These are phyloP conservation scores for Stichodactyla mertensii DNA, from an alignment of 64 coral and sea anemone genomes.

Conservation along the genomic window DNA sequence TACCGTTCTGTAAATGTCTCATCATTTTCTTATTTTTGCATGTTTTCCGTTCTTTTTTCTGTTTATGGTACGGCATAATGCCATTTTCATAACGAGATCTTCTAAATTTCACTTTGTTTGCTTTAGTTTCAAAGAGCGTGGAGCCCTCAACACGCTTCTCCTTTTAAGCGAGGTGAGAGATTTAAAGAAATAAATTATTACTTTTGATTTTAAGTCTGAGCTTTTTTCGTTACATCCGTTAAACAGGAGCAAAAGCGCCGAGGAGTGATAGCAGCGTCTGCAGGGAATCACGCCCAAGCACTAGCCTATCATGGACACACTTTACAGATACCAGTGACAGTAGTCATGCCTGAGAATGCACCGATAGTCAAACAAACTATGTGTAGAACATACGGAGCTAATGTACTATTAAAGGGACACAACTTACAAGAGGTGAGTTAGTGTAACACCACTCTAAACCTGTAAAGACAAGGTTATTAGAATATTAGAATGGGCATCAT, in stretches of 20 bases:
- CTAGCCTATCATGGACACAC: constrained; percentile 47
- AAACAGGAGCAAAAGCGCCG: constrained; percentile 49
- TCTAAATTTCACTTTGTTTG: neutral
- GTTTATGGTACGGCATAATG: no score
- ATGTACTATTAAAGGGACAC: constrained; percentile 57
- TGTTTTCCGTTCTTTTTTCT: no score
- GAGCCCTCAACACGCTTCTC: constrained; percentile 52
- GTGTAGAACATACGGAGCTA: constrained; percentile 79
- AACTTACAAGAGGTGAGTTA: constrained; percentile 66
- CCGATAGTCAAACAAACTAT: constrained; percentile 61
- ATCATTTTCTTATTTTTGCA: no score
- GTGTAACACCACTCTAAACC: neutral
- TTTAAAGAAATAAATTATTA: neutral
- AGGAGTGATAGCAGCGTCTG: constrained; percentile 55
- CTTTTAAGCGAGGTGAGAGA: constrained; percentile 44
- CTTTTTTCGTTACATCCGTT: neutral
- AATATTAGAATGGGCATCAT: neutral
- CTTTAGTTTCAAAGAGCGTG: constrained; percentile 60
- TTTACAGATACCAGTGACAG: constrained; percentile 41
- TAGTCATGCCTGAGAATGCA: constrained; percentile 56
- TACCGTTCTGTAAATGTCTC: no score
- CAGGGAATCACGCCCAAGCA: constrained; percentile 55
- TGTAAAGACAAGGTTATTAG: neutral
- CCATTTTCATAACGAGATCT: no score
- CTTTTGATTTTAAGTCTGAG: neutral